A percentile compares a stretch with the other conserved stretches of the same genome.
phyloP scores from a whole-genome alignment of 2,113 vertebrate species.

The Semnornis frantzii region DNA sequence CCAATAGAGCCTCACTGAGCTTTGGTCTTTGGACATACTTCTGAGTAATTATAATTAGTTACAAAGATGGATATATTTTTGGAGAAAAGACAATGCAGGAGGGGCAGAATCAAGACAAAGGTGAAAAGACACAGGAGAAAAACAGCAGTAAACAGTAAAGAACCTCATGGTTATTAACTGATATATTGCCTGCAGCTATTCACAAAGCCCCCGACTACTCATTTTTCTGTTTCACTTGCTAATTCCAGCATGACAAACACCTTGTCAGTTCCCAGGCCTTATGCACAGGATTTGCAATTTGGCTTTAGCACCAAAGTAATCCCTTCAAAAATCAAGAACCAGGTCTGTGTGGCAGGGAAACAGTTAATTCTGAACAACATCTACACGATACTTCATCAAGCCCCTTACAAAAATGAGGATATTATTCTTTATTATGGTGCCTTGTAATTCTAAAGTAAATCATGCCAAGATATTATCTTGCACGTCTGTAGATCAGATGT shows the following conservation, averaged over 20 bases:
- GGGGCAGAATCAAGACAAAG: background rate
- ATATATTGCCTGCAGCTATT: background rate
- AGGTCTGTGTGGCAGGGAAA: background rate
- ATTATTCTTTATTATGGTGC: conserved; percentile 49
- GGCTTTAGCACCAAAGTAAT: background rate
- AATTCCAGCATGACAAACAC: background rate
- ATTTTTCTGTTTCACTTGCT: background rate
- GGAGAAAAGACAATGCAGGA: background rate
- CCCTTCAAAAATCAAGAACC: background rate
- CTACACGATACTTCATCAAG: background rate
- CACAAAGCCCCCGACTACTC: background rate
- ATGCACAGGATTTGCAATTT: background rate
- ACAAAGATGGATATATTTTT: background rate
- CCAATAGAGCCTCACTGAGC: background rate
- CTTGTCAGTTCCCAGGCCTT: background rate
- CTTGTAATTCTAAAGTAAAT: conserved; percentile 56
- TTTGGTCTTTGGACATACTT: background rate
- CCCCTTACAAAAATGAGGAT: conserved; percentile 32
- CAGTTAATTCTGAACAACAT: background rate
- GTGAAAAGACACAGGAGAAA: background rate
- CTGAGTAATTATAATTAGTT: background rate
- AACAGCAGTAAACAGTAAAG: background rate
- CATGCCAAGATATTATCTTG: conserved; percentile 42
- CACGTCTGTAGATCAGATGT: conserved; percentile 35
- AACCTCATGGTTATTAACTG: background rate